phyloP scores from a whole-genome alignment of 2,888 invertebrate species.

The Gortyna flavago region DNA sequence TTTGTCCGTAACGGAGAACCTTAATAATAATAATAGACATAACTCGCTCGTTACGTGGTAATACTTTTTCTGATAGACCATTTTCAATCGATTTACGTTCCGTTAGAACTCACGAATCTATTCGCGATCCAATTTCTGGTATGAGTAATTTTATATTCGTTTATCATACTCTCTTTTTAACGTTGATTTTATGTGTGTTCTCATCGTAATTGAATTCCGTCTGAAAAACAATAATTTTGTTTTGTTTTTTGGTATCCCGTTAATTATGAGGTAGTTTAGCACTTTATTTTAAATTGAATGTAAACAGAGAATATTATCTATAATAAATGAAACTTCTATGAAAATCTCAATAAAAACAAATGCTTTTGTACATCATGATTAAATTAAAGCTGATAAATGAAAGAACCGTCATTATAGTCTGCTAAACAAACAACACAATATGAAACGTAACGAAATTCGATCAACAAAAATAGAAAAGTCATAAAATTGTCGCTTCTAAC shows the following conservation, averaged over 20 bases:
- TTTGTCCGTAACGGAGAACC: slow-evolving; percentile 60
- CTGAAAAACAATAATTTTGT: slow-evolving; percentile 22
- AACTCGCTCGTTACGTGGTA: slow-evolving; percentile 58
- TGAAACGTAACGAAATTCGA: background rate
- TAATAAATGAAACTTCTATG: slow-evolving; percentile 3
- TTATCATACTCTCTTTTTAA: slow-evolving; percentile 20
- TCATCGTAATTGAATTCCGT: slow-evolving; percentile 44
- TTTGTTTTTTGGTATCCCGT: slow-evolving; percentile 17
- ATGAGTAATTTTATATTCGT: slow-evolving; percentile 48
- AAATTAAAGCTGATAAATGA: background rate
- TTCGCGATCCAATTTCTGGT: slow-evolving; percentile 58
- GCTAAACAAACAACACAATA: background rate
- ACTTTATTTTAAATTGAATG: slow-evolving; percentile 25
- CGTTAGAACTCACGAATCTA: slow-evolving; percentile 64
- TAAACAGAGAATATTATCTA: slow-evolving; percentile 17
- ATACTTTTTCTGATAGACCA: slow-evolving; percentile 61
- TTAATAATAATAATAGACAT: slow-evolving; percentile 63
- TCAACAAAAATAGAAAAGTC: background rate
- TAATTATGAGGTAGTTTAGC: slow-evolving; percentile 15
- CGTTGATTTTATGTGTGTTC: slow-evolving; percentile 19
- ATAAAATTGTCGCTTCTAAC: slow-evolving; percentile 5
- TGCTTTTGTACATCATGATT: background rate
- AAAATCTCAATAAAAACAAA: slow-evolving; percentile 3
- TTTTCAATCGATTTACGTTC: slow-evolving; percentile 67
- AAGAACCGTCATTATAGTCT: background rate